These are phyloP conservation scores for Scophthalmus maximus DNA, from an alignment of 2,113 vertebrate genomes.

Conservation along the genomic window DNA sequence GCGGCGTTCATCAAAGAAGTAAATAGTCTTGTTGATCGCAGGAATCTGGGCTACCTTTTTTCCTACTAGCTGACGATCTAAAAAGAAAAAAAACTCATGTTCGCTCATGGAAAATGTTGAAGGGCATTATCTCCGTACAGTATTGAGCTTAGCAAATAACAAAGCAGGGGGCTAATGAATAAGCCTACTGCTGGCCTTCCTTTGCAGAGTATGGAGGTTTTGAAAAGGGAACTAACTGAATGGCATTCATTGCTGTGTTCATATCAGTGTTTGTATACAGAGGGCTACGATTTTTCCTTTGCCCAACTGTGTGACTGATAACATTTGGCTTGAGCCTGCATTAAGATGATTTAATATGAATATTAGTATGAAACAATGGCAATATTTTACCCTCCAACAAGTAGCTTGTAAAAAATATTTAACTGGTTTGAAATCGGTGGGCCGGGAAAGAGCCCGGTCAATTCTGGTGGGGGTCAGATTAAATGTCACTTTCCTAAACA, in stretches of 20 bases:
- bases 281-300: constrained; percentile 57
- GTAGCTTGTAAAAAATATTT: no score
- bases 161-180: constrained; percentile 71
- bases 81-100: constrained; percentile 28
- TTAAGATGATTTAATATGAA: constrained; percentile 29
- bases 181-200: constrained; percentile 69
- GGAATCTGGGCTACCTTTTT: constrained; percentile 14
- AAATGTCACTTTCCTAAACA: no score
- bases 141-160: constrained; percentile 53
- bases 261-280: constrained; percentile 67
- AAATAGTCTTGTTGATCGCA: constrained; percentile 35
- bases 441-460: no score
- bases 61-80: constrained; percentile 39
- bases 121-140: constrained; percentile 64
- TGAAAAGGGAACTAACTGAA: constrained; percentile 72
- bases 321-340: constrained; percentile 44
- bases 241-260: constrained; percentile 53
- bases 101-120: constrained; percentile 55
- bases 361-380: background rate
- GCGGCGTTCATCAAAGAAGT: constrained; percentile 7
- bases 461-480: no score
- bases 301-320: constrained; percentile 35
- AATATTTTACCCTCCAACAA: no score
- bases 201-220: constrained; percentile 61
- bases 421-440: no score